phyloP scores from a whole-genome alignment of 2,888 invertebrate genomes.

The Drosophila diplacantha region DNA sequence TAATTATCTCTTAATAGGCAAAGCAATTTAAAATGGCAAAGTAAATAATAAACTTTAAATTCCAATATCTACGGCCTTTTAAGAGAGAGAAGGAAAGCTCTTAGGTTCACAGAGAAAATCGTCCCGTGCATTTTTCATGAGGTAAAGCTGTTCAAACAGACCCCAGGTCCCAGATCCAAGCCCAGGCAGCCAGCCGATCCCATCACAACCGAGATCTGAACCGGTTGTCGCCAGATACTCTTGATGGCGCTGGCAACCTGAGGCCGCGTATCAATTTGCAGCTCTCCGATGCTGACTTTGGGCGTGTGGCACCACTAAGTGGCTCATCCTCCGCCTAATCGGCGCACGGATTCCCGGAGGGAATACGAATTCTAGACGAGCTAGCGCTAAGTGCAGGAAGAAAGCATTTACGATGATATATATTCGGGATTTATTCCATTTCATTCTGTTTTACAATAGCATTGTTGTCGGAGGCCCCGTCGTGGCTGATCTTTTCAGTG shows the following conservation, averaged over 20 bases:
- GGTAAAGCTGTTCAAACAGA: conserved; percentile 23
- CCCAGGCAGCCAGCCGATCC: conserved; percentile 11
- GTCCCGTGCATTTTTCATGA: conserved; percentile 19
- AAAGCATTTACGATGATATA: conserved; percentile 60
- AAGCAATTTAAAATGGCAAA: conserved; percentile 12
- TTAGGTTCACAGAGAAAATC: neutral
- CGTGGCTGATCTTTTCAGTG: conserved; percentile 32
- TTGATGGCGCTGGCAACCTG: conserved; percentile 58
- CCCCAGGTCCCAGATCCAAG: conserved; percentile 2
- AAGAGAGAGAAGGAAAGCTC: conserved; percentile 3
- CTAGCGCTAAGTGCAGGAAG: conserved; percentile 65
- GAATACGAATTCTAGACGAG: conserved; percentile 32
- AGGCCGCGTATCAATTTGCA: conserved; percentile 68
- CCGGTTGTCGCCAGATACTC: conserved; percentile 30
- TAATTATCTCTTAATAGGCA: conserved; percentile 35
- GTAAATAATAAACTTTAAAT: conserved; percentile 22
- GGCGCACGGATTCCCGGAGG: conserved; percentile 38
- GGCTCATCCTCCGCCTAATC: conserved; percentile 55
- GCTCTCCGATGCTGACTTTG: conserved; percentile 52
- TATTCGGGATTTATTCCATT: conserved; percentile 34
- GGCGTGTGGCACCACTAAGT: conserved; percentile 68
- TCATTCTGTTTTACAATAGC: conserved; percentile 21
- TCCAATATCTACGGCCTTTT: conserved; percentile 23
- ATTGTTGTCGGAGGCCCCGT: conserved; percentile 23
- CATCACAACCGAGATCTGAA: conserved; percentile 15